A percentile compares a stretch with the other conserved stretches of the same genome.
These are phyloP conservation scores for Silurus glanis DNA, from an alignment of 2,113 vertebrate genomes.

Conservation along the genomic window DNA sequence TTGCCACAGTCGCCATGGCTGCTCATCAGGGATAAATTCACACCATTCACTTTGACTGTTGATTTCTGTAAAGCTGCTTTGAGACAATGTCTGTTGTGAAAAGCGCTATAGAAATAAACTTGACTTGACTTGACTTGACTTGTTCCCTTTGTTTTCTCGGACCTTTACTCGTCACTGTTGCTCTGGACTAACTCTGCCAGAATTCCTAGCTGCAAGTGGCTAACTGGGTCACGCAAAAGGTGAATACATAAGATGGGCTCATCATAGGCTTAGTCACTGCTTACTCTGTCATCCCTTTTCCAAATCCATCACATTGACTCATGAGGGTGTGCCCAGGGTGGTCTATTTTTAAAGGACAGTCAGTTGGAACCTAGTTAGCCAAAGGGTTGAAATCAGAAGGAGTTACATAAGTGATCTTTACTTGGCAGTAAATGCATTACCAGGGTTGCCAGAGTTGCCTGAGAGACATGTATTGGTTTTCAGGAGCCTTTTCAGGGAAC, in stretches of 20 bases:
- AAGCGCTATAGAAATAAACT: too few species aligned
- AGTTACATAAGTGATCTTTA: conserved; percentile 62
- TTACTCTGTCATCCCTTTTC: conserved; percentile 27
- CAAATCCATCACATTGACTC: conserved; percentile 28
- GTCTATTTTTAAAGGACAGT: conserved; percentile 13
- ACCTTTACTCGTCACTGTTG: conserved; percentile 59
- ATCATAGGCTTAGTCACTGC: conserved; percentile 22
- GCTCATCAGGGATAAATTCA: too few species aligned
- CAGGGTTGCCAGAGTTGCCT: conserved; percentile 26
- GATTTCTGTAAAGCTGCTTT: too few species aligned
- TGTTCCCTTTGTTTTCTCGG: conserved; percentile 48
- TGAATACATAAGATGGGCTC: conserved; percentile 55
- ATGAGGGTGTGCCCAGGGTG: conserved; percentile 24
- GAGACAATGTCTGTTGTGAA: too few species aligned
- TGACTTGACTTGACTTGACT: too few species aligned
- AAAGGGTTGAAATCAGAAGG: conserved; percentile 66
- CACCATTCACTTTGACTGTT: too few species aligned
- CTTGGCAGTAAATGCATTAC: not conserved
- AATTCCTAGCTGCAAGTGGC: conserved; percentile 37
- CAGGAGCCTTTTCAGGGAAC: not conserved
- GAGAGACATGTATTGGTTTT: not conserved
- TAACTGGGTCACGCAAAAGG: conserved; percentile 71
- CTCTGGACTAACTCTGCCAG: conserved; percentile 45
- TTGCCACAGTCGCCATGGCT: too few species aligned
- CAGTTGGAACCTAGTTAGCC: conserved; percentile 59